A percentile compares a stretch with the other conserved stretches of the same genome.
phyloP scores from a whole-genome alignment of 2,797 vertebrate species.

The Distichodus sexfasciatus region DNA sequence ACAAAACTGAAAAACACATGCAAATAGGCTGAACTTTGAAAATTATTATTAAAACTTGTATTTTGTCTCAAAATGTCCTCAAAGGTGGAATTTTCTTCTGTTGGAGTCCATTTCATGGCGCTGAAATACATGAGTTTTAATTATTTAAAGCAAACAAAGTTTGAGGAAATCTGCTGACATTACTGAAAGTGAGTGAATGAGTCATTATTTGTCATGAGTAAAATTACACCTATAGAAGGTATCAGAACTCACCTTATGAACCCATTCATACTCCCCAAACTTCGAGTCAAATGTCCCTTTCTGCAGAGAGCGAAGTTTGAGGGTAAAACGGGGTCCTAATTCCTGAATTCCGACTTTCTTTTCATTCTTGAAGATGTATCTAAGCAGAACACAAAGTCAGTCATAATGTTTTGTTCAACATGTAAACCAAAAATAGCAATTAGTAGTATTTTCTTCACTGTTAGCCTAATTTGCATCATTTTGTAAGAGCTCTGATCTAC shows the following conservation, averaged over 20 bases:
- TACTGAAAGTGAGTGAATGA: too few species aligned
- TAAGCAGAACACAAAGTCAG: conserved; percentile 45
- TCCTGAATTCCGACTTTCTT: conserved; percentile 98
- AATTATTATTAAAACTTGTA: neutral
- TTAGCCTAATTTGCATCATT: too few species aligned
- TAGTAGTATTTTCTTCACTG: too few species aligned
- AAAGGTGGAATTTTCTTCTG: conserved; percentile 96
- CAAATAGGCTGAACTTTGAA: neutral
- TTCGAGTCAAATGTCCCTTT: conserved; percentile 99
- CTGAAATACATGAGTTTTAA: conserved; percentile 72
- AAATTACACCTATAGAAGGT: neutral
- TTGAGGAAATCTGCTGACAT: too few species aligned
- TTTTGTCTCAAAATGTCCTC: conserved; percentile 41
- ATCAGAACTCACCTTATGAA: conserved; percentile 87
- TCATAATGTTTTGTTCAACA: neutral
- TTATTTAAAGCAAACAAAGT: too few species aligned
- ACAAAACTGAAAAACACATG: neutral
- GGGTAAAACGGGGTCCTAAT: conserved; percentile 94
- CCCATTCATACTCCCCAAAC: conserved; percentile 97
- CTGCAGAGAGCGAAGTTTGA: conserved; percentile 94
- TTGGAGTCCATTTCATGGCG: conserved; percentile 95
- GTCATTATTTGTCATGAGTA: too few species aligned
- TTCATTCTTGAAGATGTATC: conserved; percentile 98
- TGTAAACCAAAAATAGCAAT: too few species aligned
- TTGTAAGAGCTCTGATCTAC: too few species aligned